Percentiles rank a stretch among this genome's conserved stretches.
Evolutionary conservation across 1,140 invertebrate genomes (phyloP).

Genomic region (Mactra quadrangularis): DNA sequence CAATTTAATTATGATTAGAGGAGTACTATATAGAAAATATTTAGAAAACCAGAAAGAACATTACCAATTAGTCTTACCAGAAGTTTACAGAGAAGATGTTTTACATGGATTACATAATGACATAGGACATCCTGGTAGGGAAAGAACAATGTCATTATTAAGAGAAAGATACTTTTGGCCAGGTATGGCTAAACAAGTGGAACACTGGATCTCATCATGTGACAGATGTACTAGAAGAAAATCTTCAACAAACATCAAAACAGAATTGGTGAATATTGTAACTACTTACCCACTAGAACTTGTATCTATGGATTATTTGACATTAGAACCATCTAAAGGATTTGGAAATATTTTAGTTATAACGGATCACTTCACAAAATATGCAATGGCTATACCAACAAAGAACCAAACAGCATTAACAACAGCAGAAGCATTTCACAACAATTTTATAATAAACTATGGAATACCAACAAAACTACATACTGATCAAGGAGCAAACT

Average conservation of each 20-base stretch:
- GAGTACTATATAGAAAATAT: too few species aligned
- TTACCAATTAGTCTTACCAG: constrained; percentile 17
- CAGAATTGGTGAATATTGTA: constrained; percentile 11
- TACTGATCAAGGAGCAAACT: constrained; percentile 53
- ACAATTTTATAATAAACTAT: constrained; percentile 44
- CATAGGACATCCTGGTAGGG: constrained; percentile 10
- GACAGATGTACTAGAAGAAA: constrained; percentile 50
- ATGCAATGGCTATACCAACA: constrained; percentile 50
- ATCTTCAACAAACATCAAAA: background rate
- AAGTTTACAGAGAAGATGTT: constrained; percentile 5
- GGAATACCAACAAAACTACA: constrained; percentile 46
- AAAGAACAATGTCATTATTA: background rate
- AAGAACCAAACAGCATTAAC: constrained; percentile 56
- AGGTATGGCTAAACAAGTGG: background rate
- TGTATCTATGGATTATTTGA: constrained; percentile 41
- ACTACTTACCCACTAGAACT: constrained; percentile 49
- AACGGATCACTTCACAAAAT: constrained; percentile 61
- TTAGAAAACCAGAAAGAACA: background rate
- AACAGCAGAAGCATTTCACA: constrained; percentile 48
- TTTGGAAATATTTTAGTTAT: constrained; percentile 46
- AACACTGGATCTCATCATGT: constrained; percentile 16
- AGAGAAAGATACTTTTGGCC: constrained; percentile 8
- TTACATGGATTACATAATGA: background rate
- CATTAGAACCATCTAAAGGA: constrained; percentile 36
- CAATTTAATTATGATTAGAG: too few species aligned